These are phyloP conservation scores for Euschistus heros DNA, from an alignment of 1,140 invertebrate genomes.

Conservation along the genomic window DNA sequence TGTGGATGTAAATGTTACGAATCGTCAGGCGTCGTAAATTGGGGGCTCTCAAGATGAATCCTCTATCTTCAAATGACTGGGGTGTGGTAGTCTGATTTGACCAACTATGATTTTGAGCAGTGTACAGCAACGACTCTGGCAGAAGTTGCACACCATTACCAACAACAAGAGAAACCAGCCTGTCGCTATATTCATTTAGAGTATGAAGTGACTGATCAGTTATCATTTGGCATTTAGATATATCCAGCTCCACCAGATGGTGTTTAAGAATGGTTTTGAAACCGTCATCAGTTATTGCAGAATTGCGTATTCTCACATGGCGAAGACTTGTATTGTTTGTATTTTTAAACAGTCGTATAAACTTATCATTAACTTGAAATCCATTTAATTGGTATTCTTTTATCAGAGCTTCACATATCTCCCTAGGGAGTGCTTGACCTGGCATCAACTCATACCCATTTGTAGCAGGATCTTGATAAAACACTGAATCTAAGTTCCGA, in stretches of 20 bases:
- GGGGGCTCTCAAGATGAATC: slow-evolving; percentile 50
- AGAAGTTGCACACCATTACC: slow-evolving; percentile 31
- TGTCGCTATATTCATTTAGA: slow-evolving; percentile 41
- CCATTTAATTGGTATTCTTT: slow-evolving; percentile 45
- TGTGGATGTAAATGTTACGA: slow-evolving; percentile 39
- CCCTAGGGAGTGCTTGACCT: slow-evolving; percentile 50
- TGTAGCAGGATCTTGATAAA: slow-evolving; percentile 28
- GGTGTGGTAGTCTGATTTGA: slow-evolving; percentile 13
- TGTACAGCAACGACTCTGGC: slow-evolving; percentile 22
- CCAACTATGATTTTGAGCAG: slow-evolving; percentile 1
- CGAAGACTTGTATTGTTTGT: slow-evolving; percentile 52
- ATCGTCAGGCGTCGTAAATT: slow-evolving; percentile 52
- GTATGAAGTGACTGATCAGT: slow-evolving; percentile 45
- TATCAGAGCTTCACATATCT: slow-evolving; percentile 60
- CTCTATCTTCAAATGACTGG: slow-evolving; percentile 33
- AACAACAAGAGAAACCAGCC: slow-evolving; percentile 36
- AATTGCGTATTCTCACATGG: slow-evolving; percentile 54
- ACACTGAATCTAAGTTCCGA: slow-evolving; percentile 33
- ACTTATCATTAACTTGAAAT: slow-evolving; percentile 42
- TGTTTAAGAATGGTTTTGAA: slow-evolving; percentile 56
- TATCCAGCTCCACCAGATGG: slow-evolving; percentile 56
- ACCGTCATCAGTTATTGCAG: slow-evolving; percentile 56
- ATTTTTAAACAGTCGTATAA: slow-evolving; percentile 62
- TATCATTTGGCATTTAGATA: slow-evolving; percentile 58
- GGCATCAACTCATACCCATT: slow-evolving; percentile 34